Percentiles rank a stretch among this genome's conserved stretches.
These are phyloP conservation scores for Aphelinus certus DNA, from an alignment of 1,140 invertebrate species.

Conservation along the genomic window DNA sequence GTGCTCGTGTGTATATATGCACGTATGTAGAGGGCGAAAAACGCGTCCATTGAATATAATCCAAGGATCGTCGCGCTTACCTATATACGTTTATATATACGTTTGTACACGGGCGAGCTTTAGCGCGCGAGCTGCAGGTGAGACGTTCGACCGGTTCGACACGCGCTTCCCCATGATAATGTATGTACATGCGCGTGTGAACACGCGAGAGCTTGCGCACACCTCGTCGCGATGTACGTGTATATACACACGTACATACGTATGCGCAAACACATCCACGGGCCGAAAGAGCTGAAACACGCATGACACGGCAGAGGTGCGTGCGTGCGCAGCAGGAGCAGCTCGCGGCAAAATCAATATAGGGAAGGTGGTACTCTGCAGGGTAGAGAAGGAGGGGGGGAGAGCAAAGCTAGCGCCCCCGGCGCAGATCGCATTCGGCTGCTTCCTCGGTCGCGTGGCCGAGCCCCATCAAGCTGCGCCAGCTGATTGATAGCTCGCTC, in stretches of 20 bases:
- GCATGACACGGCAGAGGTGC: background rate
- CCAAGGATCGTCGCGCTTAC: background rate
- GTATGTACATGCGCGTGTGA: background rate
- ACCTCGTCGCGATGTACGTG: background rate
- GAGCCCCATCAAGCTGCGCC: too few relatives aligned
- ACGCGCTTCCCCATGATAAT: background rate
- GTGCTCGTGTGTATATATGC: too few relatives aligned
- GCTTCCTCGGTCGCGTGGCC: too few relatives aligned
- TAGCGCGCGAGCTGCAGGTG: too few relatives aligned
- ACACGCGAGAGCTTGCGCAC: background rate
- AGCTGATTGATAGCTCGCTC: background rate
- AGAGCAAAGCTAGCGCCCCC: background rate
- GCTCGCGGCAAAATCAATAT: conserved; percentile 8
- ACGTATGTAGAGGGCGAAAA: too few relatives aligned
- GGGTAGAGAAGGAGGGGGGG: background rate
- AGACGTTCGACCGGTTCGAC: too few relatives aligned
- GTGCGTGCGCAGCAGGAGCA: conserved; percentile 11
- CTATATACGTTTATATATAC: background rate
- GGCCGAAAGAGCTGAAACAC: too few relatives aligned
- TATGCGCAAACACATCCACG: too few relatives aligned
- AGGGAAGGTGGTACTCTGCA: background rate
- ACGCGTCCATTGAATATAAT: too few relatives aligned
- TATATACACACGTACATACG: too few relatives aligned
- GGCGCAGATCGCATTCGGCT: background rate
- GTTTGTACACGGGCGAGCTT: too few relatives aligned